phyloP scores from a whole-genome alignment of 30 jellyfish, hydroid and myxozoan species.

The Turritopsis dohrnii region DNA sequence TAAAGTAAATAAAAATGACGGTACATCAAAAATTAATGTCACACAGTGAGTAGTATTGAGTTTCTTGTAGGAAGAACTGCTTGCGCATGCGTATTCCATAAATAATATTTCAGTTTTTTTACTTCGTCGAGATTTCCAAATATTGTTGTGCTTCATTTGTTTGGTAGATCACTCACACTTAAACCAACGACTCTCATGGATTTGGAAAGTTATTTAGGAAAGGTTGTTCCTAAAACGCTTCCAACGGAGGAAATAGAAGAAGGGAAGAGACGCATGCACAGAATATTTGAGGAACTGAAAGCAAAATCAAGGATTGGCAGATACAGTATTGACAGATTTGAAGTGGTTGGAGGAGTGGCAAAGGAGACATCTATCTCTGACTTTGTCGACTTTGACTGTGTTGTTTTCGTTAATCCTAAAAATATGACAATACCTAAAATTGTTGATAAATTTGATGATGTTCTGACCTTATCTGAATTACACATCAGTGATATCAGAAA shows the following conservation, averaged over 20 bases:
- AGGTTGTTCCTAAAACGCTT: neutral
- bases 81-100: too few relatives aligned
- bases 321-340: neutral
- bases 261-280: neutral
- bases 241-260: neutral
- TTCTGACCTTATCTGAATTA: neutral
- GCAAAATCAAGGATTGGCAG: neutral
- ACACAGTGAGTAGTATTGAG: too few relatives aligned
- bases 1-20: too few relatives aligned
- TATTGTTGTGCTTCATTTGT: too few relatives aligned
- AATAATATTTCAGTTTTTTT: too few relatives aligned
- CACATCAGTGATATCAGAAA: neutral
- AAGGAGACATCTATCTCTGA: conserved; percentile 4
- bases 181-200: too few relatives aligned
- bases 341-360: neutral
- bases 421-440: neutral
- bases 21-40: too few relatives aligned
- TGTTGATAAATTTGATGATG: conserved; percentile 5
- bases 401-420: conserved; percentile 1
- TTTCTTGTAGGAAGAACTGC: too few relatives aligned
- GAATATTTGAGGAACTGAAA: neutral
- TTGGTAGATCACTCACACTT: too few relatives aligned
- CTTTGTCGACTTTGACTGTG: conserved; percentile 14
- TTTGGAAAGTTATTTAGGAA: neutral
- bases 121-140: too few relatives aligned